These are phyloP conservation scores for Apamea monoglypha DNA, from an alignment of 2,888 invertebrate species.

Conservation along the genomic window DNA sequence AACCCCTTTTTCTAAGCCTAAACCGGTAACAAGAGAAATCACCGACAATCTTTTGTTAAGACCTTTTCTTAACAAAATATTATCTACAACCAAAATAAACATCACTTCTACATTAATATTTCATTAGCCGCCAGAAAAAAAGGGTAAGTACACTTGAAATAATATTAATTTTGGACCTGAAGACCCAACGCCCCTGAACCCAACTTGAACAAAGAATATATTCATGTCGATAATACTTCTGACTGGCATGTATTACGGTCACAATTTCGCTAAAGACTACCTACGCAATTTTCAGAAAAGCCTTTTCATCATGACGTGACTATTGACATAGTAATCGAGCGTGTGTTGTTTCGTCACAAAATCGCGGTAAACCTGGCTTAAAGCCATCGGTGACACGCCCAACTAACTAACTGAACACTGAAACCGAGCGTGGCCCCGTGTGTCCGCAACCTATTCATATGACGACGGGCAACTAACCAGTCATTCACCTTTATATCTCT, in stretches of 20 bases:
- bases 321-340: slow-evolving; percentile 1
- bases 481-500: not conserved
- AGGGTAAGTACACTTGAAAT: slow-evolving; percentile 1
- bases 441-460: not conserved
- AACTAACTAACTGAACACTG: not conserved
- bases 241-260: slow-evolving; percentile 14
- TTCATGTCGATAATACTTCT: slow-evolving; percentile 13
- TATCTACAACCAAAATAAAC: not conserved
- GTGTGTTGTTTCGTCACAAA: not conserved
- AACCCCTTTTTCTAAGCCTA: not conserved
- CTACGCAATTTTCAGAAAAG: slow-evolving; percentile 32
- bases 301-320: slow-evolving; percentile 8
- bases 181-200: not conserved
- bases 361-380: not conserved
- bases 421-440: not conserved
- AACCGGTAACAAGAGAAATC: not conserved
- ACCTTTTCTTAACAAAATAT: not conserved
- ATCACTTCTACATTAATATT: slow-evolving; percentile 2
- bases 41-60: not conserved
- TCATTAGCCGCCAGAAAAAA: slow-evolving; percentile 24
- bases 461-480: not conserved
- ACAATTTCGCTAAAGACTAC: slow-evolving; percentile 17
- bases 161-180: not conserved
- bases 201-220: not conserved
- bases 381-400: not conserved